Percentiles rank a stretch among this genome's conserved stretches.
These are phyloP conservation scores for Hydrozoanthus tunicans DNA, from an alignment of 64 coral and sea anemone genomes.

Conservation along the genomic window DNA sequence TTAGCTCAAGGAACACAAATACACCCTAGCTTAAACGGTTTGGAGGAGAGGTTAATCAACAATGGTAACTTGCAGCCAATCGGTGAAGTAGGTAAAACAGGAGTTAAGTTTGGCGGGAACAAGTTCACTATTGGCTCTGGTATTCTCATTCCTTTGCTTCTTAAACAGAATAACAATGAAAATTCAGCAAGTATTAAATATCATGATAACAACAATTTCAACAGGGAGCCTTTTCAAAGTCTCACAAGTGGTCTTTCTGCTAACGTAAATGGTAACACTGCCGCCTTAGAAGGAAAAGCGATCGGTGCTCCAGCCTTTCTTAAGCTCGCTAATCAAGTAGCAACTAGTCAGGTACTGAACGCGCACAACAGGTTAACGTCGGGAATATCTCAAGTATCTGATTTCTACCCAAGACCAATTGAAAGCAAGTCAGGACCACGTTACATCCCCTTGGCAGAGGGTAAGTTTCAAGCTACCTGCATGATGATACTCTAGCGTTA, in stretches of 20 bases:
- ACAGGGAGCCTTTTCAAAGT: not conserved
- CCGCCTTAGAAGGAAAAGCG: not conserved
- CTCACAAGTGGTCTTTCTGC: not conserved
- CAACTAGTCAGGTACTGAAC: not conserved
- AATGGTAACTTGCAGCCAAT: not conserved
- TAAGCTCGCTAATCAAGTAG: not conserved
- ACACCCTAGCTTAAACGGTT: not conserved
- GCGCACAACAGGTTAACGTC: not conserved
- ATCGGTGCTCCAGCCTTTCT: not conserved
- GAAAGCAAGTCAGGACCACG: not conserved
- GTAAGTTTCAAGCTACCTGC: not conserved
- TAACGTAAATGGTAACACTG: not conserved
- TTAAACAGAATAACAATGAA: not conserved
- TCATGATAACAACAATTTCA: not conserved
- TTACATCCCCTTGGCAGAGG: not conserved
- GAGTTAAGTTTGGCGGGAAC: not conserved
- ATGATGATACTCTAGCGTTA: not conserved
- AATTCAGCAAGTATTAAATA: not conserved
- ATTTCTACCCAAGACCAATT: not conserved
- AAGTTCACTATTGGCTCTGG: constrained; percentile 19
- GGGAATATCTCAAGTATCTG: not conserved
- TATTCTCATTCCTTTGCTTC: constrained; percentile 10
- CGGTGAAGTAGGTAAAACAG: not conserved
- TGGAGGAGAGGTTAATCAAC: not conserved
- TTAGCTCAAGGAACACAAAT: not conserved